A percentile compares a stretch with the other conserved stretches of the same genome.
Evolutionary conservation across 2,888 invertebrate genomes (phyloP).

Genomic region (Gortyna flavago): DNA sequence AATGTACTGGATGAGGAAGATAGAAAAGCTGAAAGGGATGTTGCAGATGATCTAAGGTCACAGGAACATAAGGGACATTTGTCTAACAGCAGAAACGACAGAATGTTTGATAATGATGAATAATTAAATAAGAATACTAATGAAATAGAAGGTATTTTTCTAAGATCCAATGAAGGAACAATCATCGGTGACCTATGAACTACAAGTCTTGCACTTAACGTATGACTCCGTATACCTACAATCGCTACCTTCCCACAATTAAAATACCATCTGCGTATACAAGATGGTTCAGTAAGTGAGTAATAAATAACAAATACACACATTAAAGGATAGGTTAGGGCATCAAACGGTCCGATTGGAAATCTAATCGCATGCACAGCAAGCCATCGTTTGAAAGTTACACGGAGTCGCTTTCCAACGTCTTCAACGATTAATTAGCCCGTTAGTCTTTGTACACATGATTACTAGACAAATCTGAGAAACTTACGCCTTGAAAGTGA

Average conservation of each 20-base stretch:
- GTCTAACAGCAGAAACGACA: not conserved
- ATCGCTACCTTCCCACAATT: conserved; percentile 24
- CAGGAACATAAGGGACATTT: too few relatives aligned
- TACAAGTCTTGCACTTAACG: not conserved
- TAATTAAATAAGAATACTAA: not conserved
- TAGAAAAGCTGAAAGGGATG: not conserved
- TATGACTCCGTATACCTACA: not conserved
- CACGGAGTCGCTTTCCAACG: conserved; percentile 71
- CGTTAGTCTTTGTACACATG: conserved; percentile 69
- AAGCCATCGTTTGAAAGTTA: conserved; percentile 73
- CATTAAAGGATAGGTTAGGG: conserved; percentile 52
- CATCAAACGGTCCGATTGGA: conserved; percentile 70
- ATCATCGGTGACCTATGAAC: conserved; percentile 15
- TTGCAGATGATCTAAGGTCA: not conserved
- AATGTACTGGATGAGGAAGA: not conserved
- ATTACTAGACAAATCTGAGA: conserved; percentile 59
- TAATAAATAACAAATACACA: conserved; percentile 56
- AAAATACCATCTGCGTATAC: conserved; percentile 40
- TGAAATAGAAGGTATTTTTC: not conserved
- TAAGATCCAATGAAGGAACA: not conserved
- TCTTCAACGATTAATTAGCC: conserved; percentile 73
- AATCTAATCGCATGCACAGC: conserved; percentile 72
- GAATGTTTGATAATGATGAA: not conserved
- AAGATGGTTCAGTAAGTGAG: conserved; percentile 34
- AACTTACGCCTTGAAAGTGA: conserved; percentile 54